phyloP scores from a whole-genome alignment of 2,888 invertebrate species.

The Alviniconcha strummeri region DNA sequence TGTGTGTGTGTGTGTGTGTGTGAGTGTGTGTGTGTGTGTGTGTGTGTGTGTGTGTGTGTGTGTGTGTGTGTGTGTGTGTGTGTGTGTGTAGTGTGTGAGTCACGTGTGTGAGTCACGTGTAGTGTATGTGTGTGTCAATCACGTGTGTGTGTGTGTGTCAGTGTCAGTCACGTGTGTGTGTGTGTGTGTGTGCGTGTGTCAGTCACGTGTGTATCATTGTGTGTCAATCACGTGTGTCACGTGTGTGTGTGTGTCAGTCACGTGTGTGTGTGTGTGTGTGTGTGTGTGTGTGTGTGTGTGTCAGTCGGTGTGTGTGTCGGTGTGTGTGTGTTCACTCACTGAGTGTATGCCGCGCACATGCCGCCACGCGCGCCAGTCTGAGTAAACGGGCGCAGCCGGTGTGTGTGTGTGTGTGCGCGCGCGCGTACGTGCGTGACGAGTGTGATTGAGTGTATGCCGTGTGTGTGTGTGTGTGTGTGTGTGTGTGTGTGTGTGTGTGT shows the following conservation, averaged over 20 bases:
- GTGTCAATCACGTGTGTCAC: too few species aligned
- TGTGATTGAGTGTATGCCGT: too few species aligned
- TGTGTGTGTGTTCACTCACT: not conserved
- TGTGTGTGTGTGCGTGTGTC: not conserved
- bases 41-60: not conserved
- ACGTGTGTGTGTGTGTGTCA: not conserved
- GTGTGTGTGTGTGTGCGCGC: too few species aligned
- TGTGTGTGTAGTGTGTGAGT: not conserved
- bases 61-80: not conserved
- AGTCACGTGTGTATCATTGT: not conserved
- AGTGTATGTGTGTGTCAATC: conserved; percentile 3
- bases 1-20: not conserved
- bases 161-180: not conserved
- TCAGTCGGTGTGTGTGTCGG: not conserved
- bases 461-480: too few species aligned
- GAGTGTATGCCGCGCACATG: too few species aligned
- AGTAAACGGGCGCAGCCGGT: too few species aligned
- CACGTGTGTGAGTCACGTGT: not conserved
- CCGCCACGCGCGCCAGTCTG: too few species aligned
- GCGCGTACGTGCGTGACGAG: too few species aligned
- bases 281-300: not conserved
- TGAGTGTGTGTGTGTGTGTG: conserved; percentile 3
- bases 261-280: not conserved
- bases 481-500: too few species aligned
- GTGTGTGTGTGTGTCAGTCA: not conserved